phyloP scores from a whole-genome alignment of 2,888 invertebrate genomes.

The Eutolmus rufibarbis region DNA sequence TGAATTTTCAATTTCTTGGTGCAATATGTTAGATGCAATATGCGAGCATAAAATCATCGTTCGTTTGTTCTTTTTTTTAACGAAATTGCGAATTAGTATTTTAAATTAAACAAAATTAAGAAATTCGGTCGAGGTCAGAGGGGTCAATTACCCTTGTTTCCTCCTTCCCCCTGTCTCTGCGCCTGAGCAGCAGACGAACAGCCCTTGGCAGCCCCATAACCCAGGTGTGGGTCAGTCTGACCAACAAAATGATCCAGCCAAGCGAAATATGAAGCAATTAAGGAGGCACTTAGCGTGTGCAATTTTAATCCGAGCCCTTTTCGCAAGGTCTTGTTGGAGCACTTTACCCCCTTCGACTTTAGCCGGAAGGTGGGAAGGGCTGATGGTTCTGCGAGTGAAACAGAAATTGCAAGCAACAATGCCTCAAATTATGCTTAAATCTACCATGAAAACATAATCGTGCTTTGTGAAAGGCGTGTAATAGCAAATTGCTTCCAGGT shows the following conservation, averaged over 20 bases:
- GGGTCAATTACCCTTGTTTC: too few species aligned
- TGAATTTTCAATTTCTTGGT: too few species aligned
- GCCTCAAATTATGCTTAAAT: not conserved
- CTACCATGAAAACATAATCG: not conserved
- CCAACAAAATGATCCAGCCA: not conserved
- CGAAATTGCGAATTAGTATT: too few species aligned
- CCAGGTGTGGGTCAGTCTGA: not conserved
- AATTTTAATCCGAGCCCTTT: not conserved
- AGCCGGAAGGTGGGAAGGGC: not conserved
- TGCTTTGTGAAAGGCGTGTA: not conserved
- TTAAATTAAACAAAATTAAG: too few species aligned
- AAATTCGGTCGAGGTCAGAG: too few species aligned
- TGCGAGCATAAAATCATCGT: too few species aligned
- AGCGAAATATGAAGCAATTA: not conserved
- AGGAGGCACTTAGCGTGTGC: not conserved
- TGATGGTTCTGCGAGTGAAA: not conserved
- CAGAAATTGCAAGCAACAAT: not conserved
- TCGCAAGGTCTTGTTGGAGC: not conserved
- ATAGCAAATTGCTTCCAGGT: not conserved
- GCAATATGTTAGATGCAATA: too few species aligned
- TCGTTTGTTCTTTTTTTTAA: too few species aligned
- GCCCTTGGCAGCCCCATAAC: not conserved
- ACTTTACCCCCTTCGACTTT: not conserved
- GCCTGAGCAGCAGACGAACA: not conserved
- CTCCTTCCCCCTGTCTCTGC: too few species aligned